Evolutionary conservation across 2,888 invertebrate genomes (phyloP).

Genomic region (Drosophila anomelani): DNA sequence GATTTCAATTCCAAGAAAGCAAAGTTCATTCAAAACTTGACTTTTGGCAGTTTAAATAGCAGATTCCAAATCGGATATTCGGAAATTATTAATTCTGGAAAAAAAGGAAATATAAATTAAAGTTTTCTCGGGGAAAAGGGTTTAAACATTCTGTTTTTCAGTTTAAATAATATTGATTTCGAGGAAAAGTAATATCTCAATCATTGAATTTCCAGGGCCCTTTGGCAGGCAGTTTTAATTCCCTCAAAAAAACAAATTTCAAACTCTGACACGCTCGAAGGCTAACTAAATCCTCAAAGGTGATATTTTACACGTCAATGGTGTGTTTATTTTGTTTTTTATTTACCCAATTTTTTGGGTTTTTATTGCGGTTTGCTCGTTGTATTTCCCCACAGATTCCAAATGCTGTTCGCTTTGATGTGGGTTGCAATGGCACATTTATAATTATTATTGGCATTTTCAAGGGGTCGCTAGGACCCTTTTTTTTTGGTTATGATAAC

Average conservation of each 20-base stretch:
- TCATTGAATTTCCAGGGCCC: neutral
- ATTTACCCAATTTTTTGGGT: slow-evolving; percentile 36
- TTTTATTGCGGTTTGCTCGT: slow-evolving; percentile 20
- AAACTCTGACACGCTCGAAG: slow-evolving; percentile 1
- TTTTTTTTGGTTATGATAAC: slow-evolving; percentile 58
- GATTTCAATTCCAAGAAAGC: neutral
- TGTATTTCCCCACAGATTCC: slow-evolving; percentile 27
- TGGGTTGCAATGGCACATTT: slow-evolving; percentile 53
- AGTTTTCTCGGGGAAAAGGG: neutral
- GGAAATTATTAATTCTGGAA: neutral
- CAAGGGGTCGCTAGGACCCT: slow-evolving; percentile 43
- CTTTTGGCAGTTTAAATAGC: too few species aligned
- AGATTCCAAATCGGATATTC: neutral
- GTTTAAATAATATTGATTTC: neutral
- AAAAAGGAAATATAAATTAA: neutral
- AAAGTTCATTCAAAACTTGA: neutral
- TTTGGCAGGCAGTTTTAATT: slow-evolving; percentile 1
- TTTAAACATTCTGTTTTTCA: neutral
- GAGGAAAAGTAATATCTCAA: neutral
- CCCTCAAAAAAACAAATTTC: neutral
- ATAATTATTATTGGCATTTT: slow-evolving; percentile 77
- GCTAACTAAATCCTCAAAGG: slow-evolving; percentile 15
- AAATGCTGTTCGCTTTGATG: slow-evolving; percentile 49
- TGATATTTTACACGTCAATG: slow-evolving; percentile 29
- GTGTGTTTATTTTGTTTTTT: slow-evolving; percentile 22